Percentiles rank a stretch among this genome's conserved stretches.
Conservation (phyloP, 2,113 vertebrate genomes). For the Chaenogobius annularis region DNA sequence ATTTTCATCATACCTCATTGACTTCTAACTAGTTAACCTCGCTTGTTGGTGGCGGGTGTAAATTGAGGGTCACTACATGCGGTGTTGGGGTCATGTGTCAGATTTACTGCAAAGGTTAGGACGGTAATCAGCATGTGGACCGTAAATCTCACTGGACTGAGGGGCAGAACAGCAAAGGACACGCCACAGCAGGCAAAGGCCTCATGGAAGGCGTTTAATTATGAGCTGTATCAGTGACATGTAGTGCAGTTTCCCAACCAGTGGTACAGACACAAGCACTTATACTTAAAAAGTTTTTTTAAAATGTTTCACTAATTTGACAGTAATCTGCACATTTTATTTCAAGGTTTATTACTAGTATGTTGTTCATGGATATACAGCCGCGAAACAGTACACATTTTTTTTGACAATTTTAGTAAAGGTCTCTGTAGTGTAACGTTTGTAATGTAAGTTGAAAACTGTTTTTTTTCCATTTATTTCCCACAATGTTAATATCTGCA, state of each 20-base stretch:
- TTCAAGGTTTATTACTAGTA: too few relatives aligned
- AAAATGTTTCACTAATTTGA: too few relatives aligned
- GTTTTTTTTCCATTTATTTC: neutral
- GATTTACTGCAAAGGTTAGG: slow-evolving; percentile 76
- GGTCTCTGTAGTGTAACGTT: too few relatives aligned
- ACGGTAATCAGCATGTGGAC: slow-evolving; percentile 79
- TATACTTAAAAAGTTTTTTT: neutral
- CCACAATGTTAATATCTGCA: neutral
- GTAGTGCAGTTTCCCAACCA: too few relatives aligned
- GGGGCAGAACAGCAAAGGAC: slow-evolving; percentile 83
- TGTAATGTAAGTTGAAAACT: too few relatives aligned
- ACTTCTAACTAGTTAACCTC: slow-evolving; percentile 20
- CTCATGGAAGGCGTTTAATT: neutral
- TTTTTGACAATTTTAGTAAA: too few relatives aligned
- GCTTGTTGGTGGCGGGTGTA: slow-evolving; percentile 17
- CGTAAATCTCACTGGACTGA: slow-evolving; percentile 80
- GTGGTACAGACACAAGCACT: too few relatives aligned
- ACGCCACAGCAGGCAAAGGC: slow-evolving; percentile 71
- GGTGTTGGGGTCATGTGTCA: slow-evolving; percentile 17
- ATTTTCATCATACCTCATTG: slow-evolving; percentile 20
- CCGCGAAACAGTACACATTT: too few relatives aligned
- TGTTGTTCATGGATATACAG: too few relatives aligned
- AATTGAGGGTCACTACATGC: neutral
- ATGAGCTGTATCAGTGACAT: neutral
- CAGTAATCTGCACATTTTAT: too few relatives aligned